Conservation (phyloP, 2,113 vertebrate species). For the Brienomyrus longianalis region DNA sequence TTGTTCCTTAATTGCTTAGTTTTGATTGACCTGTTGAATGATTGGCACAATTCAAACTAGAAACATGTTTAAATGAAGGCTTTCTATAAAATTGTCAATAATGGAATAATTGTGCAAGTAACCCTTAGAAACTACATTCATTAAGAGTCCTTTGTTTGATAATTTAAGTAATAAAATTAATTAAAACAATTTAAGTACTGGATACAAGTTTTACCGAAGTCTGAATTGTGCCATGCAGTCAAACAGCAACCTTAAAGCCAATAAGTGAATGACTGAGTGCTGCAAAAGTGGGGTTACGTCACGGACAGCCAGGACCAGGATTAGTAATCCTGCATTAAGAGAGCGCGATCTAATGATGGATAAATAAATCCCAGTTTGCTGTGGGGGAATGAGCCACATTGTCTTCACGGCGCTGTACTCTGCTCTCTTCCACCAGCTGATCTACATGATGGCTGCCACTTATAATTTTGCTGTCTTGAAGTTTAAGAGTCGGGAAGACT, state of each 20-base stretch:
- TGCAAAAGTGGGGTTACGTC: background rate
- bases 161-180: background rate
- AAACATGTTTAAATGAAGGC: background rate
- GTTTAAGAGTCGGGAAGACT: slow-evolving; percentile 89
- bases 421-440: slow-evolving; percentile 89
- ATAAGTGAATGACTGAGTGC: background rate
- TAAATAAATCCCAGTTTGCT: background rate
- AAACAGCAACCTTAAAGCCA: background rate
- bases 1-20: background rate
- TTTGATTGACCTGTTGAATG: background rate
- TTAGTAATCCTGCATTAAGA: background rate
- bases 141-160: background rate
- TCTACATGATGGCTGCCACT: slow-evolving; percentile 91
- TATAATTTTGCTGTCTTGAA: slow-evolving; percentile 93
- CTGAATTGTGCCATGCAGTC: background rate
- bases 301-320: background rate
- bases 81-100: background rate
- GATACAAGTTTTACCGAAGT: background rate
- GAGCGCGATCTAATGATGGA: background rate
- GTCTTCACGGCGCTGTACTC: slow-evolving; percentile 71
- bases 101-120: background rate
- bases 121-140: background rate
- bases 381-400: background rate
- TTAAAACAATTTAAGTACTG: background rate
- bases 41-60: background rate